Conservation (phyloP, 2,888 invertebrate species). For the Eupeodes luniger region DNA sequence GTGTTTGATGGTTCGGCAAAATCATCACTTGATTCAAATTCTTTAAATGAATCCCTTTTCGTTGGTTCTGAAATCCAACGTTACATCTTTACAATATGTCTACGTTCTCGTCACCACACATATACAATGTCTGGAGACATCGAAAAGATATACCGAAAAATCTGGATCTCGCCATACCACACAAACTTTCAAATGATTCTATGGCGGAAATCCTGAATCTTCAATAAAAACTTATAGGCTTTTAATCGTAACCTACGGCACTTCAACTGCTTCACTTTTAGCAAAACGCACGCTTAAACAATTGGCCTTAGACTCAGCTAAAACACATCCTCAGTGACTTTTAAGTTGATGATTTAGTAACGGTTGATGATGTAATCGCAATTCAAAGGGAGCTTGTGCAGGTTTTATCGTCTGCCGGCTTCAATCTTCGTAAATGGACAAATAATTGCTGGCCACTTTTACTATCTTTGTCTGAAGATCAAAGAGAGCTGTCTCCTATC, state of each 20-base stretch:
- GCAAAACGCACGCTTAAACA: conserved; percentile 62
- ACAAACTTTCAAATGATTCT: conserved; percentile 55
- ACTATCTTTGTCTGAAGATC: conserved; percentile 20
- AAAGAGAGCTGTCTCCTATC: conserved; percentile 38
- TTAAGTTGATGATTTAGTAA: conserved; percentile 77
- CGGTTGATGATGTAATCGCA: not conserved
- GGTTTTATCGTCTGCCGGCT: not conserved
- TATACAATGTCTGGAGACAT: conserved; percentile 44
- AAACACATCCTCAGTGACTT: conserved; percentile 68
- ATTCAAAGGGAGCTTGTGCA: conserved; percentile 25
- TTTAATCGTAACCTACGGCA: conserved; percentile 59
- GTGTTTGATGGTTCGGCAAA: conserved; percentile 24
- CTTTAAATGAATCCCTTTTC: conserved; percentile 47
- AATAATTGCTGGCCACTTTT: conserved; percentile 44
- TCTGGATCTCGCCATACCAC: conserved; percentile 44
- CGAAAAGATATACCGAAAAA: conserved; percentile 55
- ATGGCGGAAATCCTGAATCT: conserved; percentile 34
- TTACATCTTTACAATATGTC: conserved; percentile 41
- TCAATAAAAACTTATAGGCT: conserved; percentile 31
- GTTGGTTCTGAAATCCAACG: conserved; percentile 52
- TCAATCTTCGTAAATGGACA: conserved; percentile 34
- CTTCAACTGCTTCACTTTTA: conserved; percentile 57
- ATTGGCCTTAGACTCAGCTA: conserved; percentile 64
- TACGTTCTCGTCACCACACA: conserved; percentile 16
- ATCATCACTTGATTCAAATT: conserved; percentile 31